phyloP scores from a whole-genome alignment of 2,888 invertebrate genomes.

The Ochropacha duplaris region DNA sequence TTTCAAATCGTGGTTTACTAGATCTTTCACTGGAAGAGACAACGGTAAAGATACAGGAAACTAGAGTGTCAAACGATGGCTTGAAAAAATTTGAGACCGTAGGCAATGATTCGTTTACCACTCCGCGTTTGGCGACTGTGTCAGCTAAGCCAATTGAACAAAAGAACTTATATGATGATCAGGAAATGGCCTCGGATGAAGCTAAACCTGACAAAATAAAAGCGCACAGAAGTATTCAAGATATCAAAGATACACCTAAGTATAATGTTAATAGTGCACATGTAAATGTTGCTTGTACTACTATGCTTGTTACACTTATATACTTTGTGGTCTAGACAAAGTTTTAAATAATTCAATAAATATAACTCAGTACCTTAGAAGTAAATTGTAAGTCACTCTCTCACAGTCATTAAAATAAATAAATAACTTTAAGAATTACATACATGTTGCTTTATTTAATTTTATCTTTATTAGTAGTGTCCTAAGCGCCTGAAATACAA shows the following conservation, averaged over 20 bases:
- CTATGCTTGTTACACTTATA: constrained; percentile 34
- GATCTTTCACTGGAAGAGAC: constrained; percentile 29
- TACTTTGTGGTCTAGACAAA: constrained; percentile 46
- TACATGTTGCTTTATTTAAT: constrained; percentile 13
- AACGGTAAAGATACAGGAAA: constrained; percentile 18
- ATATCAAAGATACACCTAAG: constrained; percentile 23
- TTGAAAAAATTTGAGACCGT: constrained; percentile 19
- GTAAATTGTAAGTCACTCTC: constrained; percentile 50
- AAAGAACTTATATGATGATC: constrained; percentile 43
- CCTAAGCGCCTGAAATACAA: no score
- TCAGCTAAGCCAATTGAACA: constrained; percentile 66
- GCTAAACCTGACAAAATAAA: constrained; percentile 66
- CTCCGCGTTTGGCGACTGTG: constrained; percentile 67
- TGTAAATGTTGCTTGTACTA: constrained; percentile 36
- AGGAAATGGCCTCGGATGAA: constrained; percentile 72
- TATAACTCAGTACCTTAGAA: constrained; percentile 26
- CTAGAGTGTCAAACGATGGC: constrained; percentile 11
- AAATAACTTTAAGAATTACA: constrained; percentile 47
- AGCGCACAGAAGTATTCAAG: constrained; percentile 59
- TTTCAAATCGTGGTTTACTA: constrained; percentile 27
- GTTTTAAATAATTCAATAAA: constrained; percentile 40
- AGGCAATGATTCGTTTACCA: constrained; percentile 49
- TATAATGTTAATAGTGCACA: constrained; percentile 28
- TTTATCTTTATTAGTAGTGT: no score
- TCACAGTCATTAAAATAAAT: constrained; percentile 77